Evolutionary conservation across 2,888 invertebrate genomes (phyloP).

Genomic region (Aphodius granarius): DNA sequence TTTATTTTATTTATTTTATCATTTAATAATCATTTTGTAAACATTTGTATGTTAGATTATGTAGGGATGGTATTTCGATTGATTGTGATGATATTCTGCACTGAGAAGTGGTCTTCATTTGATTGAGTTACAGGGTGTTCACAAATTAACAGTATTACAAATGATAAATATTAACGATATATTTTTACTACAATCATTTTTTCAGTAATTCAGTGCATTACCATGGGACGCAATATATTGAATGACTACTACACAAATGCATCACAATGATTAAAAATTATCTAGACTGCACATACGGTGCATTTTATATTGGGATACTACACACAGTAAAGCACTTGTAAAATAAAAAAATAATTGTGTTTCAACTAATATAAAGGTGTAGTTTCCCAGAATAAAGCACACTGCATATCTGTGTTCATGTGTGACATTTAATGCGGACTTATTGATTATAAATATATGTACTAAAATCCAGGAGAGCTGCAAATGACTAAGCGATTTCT

Average conservation of each 20-base stretch:
- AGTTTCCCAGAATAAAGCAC: no score
- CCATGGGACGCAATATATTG: background rate
- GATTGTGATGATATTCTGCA: background rate
- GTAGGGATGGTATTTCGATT: background rate
- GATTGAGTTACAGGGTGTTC: background rate
- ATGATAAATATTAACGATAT: background rate
- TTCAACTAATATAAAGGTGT: no score
- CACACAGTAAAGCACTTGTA: no score
- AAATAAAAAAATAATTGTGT: no score
- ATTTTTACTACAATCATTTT: background rate
- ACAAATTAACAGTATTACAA: background rate
- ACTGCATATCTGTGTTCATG: background rate
- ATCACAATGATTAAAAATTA: background rate
- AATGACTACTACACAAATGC: background rate
- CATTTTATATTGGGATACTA: no score
- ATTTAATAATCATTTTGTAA: background rate
- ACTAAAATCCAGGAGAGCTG: no score
- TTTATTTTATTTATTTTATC: conserved; percentile 1
- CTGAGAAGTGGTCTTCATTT: background rate
- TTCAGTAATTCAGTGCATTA: background rate
- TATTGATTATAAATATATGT: no score
- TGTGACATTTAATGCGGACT: background rate
- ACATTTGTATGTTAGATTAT: background rate
- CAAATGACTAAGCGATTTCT: no score
- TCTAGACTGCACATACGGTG: background rate